Conservation (phyloP, 2,888 invertebrate species). For the Caenorhabditis virilis region DNA sequence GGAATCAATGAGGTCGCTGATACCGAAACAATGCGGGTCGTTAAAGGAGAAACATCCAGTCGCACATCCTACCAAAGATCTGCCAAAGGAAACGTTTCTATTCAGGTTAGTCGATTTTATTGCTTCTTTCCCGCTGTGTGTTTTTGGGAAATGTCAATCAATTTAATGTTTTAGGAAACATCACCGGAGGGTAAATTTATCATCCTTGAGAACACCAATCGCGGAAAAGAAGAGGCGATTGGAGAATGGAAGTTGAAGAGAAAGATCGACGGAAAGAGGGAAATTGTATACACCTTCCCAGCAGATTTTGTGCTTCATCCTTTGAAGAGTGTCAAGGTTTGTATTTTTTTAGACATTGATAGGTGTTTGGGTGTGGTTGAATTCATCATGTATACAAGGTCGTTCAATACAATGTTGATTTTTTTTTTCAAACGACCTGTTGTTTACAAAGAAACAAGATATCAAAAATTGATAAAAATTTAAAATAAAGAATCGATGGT, state of each 20-base stretch:
- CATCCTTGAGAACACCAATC: constrained; percentile 65
- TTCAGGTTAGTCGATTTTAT: constrained; percentile 49
- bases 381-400: constrained; percentile 12
- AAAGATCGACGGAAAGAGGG: constrained; percentile 68
- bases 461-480: not conserved
- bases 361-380: constrained; percentile 26
- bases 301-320: constrained; percentile 55
- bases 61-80: constrained; percentile 72
- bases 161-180: constrained; percentile 67
- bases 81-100: constrained; percentile 71
- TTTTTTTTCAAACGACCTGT: not conserved
- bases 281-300: constrained; percentile 64
- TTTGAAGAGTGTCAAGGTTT: constrained; percentile 55
- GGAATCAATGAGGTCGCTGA: constrained; percentile 63
- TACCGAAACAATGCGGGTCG: constrained; percentile 57
- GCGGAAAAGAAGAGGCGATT: constrained; percentile 61
- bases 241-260: constrained; percentile 70
- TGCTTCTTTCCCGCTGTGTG: no score
- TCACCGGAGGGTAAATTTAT: constrained; percentile 71
- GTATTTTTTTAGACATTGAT: no score
- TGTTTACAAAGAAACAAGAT: not conserved
- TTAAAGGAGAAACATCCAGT: constrained; percentile 71
- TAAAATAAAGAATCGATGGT: not conserved
- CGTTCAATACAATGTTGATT: constrained; percentile 7
- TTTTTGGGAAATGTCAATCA: no score